Base-by-base conservation (phyloP, 2,797 vertebrate genomes). In the Varecia variegata region DNA sequence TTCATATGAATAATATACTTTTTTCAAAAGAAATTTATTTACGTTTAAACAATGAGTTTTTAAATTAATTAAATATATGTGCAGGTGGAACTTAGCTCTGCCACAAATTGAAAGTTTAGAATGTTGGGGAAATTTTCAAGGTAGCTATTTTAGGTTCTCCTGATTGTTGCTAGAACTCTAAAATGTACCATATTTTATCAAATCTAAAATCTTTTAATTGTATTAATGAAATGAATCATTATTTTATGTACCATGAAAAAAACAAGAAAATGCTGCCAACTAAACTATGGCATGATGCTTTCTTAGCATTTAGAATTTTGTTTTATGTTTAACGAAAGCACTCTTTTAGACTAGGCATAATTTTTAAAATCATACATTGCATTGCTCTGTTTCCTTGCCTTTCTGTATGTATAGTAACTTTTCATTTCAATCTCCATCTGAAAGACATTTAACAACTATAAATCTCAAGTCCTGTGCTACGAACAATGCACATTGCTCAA, bases 1-100 rank as follows among this genome's bases (percentile, higher is more conserved):
- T 87, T 89, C 67, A 83, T 83, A 84, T 65, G 15, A 85, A 60
- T 50, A 82, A 58, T 52, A 43, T 74, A 56, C 21, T 32, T 74
- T 45, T 96, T 84, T 80, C 58, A 89, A 95, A 93, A 88, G 76
- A 92, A 76, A 77, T 56, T 11, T 84, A 65, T 50, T 88, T 89
- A 92, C 40, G 45, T 60, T 93, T 95, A 32, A 92, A 93, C 89
- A 93, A 82, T 25, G 32, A 68, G 8, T 90, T 65, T 50, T 90
- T 89, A 73, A 30, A 45, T 45, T 30, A 73, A 14, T 73, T 30
- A 45, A 77, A 52, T 52, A 52, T 68, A 23, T 89, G 12, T 68
- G 14, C 40, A 84, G 27, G 47, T 62, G 45, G 87, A 95, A 90
- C 47, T 81, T 86, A 68, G 54, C 38, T 94, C 35, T 95, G 52